Conservation (phyloP, 2,113 vertebrate species). For the Antechinus flavipes region DNA sequence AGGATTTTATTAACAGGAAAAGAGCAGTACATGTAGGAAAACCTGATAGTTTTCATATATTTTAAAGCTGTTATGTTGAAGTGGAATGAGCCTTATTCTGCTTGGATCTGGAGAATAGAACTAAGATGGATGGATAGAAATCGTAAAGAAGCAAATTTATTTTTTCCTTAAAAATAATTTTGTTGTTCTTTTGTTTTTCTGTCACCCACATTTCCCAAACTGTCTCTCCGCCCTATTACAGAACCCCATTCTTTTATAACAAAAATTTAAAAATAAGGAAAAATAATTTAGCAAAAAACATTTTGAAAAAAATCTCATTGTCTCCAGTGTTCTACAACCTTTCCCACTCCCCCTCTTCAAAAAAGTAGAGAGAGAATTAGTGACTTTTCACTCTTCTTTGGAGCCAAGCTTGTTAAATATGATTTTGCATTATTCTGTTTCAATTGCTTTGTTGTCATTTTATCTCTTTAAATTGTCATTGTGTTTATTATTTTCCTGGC, state of each 20-base stretch:
- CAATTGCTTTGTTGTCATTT: not conserved
- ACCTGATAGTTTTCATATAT: not conserved
- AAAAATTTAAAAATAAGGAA: not conserved
- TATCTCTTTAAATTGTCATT: not conserved
- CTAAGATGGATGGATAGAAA: not conserved
- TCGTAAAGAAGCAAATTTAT: not conserved
- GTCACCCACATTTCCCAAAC: not conserved
- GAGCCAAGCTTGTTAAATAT: not conserved
- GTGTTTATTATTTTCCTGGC: not conserved
- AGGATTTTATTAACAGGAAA: not conserved
- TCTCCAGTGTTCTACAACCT: not conserved
- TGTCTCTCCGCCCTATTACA: not conserved
- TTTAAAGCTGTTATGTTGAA: not conserved
- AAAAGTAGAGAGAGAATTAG: not conserved
- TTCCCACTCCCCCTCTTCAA: not conserved
- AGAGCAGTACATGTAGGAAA: not conserved
- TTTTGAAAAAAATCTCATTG: not conserved
- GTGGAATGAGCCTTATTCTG: not conserved
- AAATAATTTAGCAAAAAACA: not conserved
- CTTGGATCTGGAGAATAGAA: not conserved
- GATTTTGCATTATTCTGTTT: not conserved
- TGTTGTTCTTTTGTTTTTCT: not conserved
- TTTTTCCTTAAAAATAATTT: not conserved
- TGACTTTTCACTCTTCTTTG: not conserved
- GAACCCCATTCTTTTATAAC: not conserved